These are phyloP conservation scores for Poeciliopsis prolifica DNA, from an alignment of 2,113 vertebrate genomes.

Conservation along the genomic window DNA sequence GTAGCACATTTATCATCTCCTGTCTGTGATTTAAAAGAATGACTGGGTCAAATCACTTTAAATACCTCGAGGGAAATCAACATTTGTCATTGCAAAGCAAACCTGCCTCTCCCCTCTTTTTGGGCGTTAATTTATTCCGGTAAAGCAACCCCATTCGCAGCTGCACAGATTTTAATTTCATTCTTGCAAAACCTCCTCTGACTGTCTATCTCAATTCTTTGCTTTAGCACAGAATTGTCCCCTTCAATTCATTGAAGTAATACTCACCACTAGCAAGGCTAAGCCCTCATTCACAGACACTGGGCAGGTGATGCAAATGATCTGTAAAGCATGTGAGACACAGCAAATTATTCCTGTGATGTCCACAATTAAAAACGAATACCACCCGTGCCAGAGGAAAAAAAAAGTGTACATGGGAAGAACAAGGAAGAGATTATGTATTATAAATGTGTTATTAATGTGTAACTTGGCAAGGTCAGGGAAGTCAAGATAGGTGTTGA, in stretches of 20 bases:
- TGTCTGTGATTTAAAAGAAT: slow-evolving; percentile 85
- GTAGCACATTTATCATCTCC: slow-evolving; percentile 85
- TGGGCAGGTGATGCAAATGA: slow-evolving; percentile 75
- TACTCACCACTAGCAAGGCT: slow-evolving; percentile 60
- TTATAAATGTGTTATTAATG: slow-evolving; percentile 84
- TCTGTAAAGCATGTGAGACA: slow-evolving; percentile 74
- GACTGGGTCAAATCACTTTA: slow-evolving; percentile 85
- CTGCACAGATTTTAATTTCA: slow-evolving; percentile 78
- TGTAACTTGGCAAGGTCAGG: slow-evolving; percentile 74
- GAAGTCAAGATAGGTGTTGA: slow-evolving; percentile 77
- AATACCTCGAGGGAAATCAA: slow-evolving; percentile 85
- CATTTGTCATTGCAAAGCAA: slow-evolving; percentile 82
- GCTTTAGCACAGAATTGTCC: slow-evolving; percentile 78
- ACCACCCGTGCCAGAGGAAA: slow-evolving; percentile 49
- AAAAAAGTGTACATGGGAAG: slow-evolving; percentile 64
- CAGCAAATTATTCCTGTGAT: slow-evolving; percentile 75
- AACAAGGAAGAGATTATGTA: slow-evolving; percentile 79
- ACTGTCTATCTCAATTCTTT: slow-evolving; percentile 79
- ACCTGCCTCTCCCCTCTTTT: slow-evolving; percentile 73
- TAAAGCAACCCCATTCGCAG: slow-evolving; percentile 69
- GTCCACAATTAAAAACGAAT: slow-evolving; percentile 78
- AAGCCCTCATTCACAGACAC: slow-evolving; percentile 46
- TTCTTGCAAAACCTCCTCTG: slow-evolving; percentile 77
- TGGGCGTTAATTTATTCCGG: slow-evolving; percentile 75
- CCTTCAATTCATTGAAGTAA: slow-evolving; percentile 74